Evolutionary conservation across 2,888 invertebrate species (phyloP), one percentile per base, ranked within the genome.

Genomic region (Atherix ibis): DNA sequence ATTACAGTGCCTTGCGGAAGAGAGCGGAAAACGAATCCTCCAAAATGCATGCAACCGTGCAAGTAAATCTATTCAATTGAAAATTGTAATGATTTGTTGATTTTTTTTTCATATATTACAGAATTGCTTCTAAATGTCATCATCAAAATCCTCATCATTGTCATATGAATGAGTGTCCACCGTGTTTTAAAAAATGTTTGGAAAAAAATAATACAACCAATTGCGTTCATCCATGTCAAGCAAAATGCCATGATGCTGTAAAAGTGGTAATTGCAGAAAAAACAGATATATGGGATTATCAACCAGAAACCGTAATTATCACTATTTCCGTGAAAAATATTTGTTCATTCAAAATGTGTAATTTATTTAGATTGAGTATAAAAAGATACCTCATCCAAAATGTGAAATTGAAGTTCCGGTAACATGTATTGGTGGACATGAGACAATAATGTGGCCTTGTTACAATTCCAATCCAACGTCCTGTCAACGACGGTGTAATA

Each of bases 1-100:
- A 64, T 84, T 10, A 73, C 69, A 8, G 84, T 92, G 2, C 85
- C 88, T 0, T 95, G 94, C 60, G 92, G 92, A 0, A 68, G 80
- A 37, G 81, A 82, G 47, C 70, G 70, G 36, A 69, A 68, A 43
- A 76, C 78, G 0, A 78, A 76, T 46, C 82, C 87, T 6, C 88
- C 88, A 2, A 73, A 72, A 48, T 94, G 94, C 50, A 65, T 62
- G 38, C 66, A 75, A 36, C 62, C 63, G 1, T 92, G 91, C 61
- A 73, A 66, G 73, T 75, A 15, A 4, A 57, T 59, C 51, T 37
- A 31, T 22, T 46, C n/a, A 26, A 9, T 26, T 26, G 9, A 26
- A 12, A 12, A 10, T 26, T n/a, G 27, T 13, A 10, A 27, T n/a
- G 18, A 36, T 35, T 36, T n/a, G 25, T 13, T 8, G 18, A 27